Conservation (phyloP, 2,113 vertebrate genomes). For the Balaenoptera acutorostrata region DNA sequence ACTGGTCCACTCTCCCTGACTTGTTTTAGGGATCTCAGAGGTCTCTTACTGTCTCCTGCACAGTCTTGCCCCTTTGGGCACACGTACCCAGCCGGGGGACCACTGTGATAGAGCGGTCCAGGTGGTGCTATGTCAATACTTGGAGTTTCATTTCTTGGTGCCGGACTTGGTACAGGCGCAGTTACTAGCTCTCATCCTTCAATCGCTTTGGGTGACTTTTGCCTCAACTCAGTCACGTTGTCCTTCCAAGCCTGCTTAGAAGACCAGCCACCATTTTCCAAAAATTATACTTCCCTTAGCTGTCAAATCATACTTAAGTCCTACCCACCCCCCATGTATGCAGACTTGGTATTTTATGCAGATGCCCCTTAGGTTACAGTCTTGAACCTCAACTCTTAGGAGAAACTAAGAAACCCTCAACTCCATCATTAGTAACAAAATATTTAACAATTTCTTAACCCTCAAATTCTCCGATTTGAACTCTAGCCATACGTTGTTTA, state of each 20-base stretch:
- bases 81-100: background rate
- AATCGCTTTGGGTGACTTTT: background rate
- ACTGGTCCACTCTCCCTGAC: background rate
- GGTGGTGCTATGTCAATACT: background rate
- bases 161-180: background rate
- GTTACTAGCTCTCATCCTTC: background rate
- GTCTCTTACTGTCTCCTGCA: background rate
- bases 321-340: background rate
- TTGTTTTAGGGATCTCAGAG: background rate
- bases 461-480: background rate
- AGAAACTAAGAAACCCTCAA: background rate
- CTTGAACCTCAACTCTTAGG: background rate
- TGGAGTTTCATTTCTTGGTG: background rate
- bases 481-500: background rate
- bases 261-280: background rate
- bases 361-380: background rate
- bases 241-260: background rate
- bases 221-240: background rate
- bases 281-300: background rate
- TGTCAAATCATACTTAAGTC: background rate
- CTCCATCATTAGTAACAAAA: background rate
- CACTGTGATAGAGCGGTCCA: background rate
- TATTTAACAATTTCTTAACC: background rate
- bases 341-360: background rate
- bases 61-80: too few species aligned